Base-by-base conservation (phyloP, 2,797 vertebrate species). In the Enteromius fasciolatus region DNA sequence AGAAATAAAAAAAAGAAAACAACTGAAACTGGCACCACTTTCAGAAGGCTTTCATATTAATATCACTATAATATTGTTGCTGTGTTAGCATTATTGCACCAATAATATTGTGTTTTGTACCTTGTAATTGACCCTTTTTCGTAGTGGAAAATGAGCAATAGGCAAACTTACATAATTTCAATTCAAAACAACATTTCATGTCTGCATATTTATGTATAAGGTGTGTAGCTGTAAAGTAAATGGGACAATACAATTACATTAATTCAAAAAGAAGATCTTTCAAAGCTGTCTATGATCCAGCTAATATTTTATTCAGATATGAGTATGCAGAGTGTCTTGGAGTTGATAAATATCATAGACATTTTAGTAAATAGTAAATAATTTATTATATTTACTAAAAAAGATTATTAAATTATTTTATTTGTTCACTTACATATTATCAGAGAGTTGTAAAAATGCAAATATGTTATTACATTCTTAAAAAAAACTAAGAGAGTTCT, bases 241-340 rank as follows among this genome's bases (percentile, higher is more conserved):
- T 23, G 1, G 12, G 39, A 25, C 14, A 15, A 44, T 25, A 46
- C 9, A 17, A 48, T 48, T 14, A 5, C 14, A 48, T 5, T 48
- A 48, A 50, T 72, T 31, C 10, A 73, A 28, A 25, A 72, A 72
- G 68, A 48, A 7, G 25, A 72, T 73, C 46, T 73, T 73, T 33
- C 44, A 67, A 18, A 41, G 33, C 36, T n/a, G 76, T n/a, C 36
- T 11, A 39, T 12, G 1, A 6, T 17, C 31, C 31, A 66, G 44
- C 4, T 9, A 17, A 10, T 11, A 59, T 59, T 59, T 59, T 11
- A 11, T 14, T 59, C 54, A 2, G 11, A 59, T 25, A 12, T 39
- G 18, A 1, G 18, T 39, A 33, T 12, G 33, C 64, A 39, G 33
- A 18, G 59, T 28, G 25, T 57, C 11, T 61, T 17, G 17, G 63